These are phyloP conservation scores for Philotrypesis tridentata DNA, from an alignment of 1,140 invertebrate genomes.

Conservation along the genomic window DNA sequence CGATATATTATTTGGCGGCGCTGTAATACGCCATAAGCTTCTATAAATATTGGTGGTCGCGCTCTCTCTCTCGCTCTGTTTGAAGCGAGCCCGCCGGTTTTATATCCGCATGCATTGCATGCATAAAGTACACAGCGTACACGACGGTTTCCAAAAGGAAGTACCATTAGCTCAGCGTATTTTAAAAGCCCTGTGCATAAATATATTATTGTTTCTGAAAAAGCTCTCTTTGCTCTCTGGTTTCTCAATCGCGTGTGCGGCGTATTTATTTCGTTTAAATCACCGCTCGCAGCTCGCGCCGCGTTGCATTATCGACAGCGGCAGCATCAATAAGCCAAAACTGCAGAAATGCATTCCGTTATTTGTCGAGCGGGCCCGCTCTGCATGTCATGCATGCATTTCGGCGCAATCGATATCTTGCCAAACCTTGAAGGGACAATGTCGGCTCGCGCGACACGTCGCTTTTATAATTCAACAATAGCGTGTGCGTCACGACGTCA, in stretches of 20 bases:
- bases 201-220: not conserved
- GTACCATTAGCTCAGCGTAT: not conserved
- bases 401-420: no score
- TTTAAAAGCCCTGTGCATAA: not conserved
- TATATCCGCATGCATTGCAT: slow-evolving; percentile 13
- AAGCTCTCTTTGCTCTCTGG: not conserved
- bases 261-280: not conserved
- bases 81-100: not conserved
- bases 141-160: not conserved
- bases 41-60: slow-evolving; percentile 10
- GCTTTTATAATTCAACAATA: no score
- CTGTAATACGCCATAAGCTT: slow-evolving; percentile 30
- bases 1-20: slow-evolving; percentile 29
- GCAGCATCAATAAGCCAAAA: no score
- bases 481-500: not conserved
- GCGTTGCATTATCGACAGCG: not conserved
- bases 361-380: no score
- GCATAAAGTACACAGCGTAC: not conserved
- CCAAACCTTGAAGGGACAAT: no score
- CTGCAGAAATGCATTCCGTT: no score
- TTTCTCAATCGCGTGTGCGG: not conserved
- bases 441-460: no score
- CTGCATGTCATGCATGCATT: no score
- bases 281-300: not conserved
- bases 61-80: not conserved